Conservation (phyloP, 2,113 vertebrate genomes). For the Ornithorhynchus anatinus region DNA sequence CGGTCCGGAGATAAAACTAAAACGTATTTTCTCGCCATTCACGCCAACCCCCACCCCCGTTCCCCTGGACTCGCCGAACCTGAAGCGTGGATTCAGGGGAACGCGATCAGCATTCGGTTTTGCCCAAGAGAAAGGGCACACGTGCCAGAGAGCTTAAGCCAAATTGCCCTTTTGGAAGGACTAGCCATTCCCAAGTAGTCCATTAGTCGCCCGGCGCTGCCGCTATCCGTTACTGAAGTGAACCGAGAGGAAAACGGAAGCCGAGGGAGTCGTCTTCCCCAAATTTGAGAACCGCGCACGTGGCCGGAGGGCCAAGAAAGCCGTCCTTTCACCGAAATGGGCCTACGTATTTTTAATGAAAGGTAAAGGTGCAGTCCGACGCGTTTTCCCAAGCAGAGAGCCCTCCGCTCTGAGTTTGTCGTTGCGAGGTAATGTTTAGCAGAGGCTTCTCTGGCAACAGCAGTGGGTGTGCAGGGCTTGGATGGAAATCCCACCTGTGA, state of each 20-base stretch:
- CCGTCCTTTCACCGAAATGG: neutral
- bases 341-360: neutral
- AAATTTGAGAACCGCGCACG: neutral
- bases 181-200: neutral
- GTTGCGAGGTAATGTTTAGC: no score
- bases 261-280: neutral
- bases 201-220: neutral
- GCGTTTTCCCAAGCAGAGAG: neutral
- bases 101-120: no score
- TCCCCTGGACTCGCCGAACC: neutral
- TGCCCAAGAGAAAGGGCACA: no score
- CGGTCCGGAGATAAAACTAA: no score
- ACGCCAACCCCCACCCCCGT: neutral
- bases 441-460: no score
- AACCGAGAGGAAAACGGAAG: neutral
- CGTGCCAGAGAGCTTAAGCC: neutral
- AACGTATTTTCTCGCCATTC: no score
- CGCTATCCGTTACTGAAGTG: neutral
- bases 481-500: no score
- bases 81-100: neutral
- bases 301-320: neutral
- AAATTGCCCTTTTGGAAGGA: constrained; percentile 1
- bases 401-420: no score
- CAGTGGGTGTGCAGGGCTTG: no score
- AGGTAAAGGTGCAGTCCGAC: neutral